These are phyloP conservation scores for Agrotis clavis DNA, from an alignment of 2,888 invertebrate species.

Conservation along the genomic window DNA sequence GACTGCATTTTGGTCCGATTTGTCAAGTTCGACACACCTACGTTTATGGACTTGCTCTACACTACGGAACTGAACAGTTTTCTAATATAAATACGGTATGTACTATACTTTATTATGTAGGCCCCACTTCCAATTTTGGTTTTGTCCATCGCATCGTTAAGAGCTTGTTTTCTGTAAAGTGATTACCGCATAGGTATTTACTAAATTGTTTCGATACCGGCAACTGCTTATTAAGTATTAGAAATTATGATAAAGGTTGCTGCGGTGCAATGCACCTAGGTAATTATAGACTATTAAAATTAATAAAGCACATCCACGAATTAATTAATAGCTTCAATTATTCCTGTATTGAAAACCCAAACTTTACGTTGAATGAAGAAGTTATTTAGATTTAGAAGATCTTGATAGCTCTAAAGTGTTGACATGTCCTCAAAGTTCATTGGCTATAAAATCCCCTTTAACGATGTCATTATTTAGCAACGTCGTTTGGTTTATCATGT, in stretches of 20 bases:
- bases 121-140: no score
- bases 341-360: background rate
- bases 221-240: background rate
- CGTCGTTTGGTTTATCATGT: slow-evolving; percentile 40
- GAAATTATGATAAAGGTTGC: slow-evolving; percentile 10
- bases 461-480: slow-evolving; percentile 36
- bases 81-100: background rate
- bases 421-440: slow-evolving; percentile 28
- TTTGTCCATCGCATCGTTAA: no score
- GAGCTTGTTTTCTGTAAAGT: no score
- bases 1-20: slow-evolving; percentile 41
- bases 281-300: slow-evolving; percentile 15
- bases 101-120: no score
- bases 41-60: slow-evolving; percentile 12
- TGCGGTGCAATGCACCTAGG: background rate
- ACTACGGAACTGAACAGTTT: slow-evolving; percentile 5
- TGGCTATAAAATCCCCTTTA: slow-evolving; percentile 30
- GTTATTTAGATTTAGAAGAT: background rate
- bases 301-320: background rate
- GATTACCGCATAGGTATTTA: no score
- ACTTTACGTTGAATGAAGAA: background rate
- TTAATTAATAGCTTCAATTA: background rate
- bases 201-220: background rate
- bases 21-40: slow-evolving; percentile 37
- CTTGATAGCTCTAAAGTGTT: slow-evolving; percentile 25